Evolutionary conservation across 2,888 invertebrate species (phyloP).

Genomic region (Germaria angustata): DNA sequence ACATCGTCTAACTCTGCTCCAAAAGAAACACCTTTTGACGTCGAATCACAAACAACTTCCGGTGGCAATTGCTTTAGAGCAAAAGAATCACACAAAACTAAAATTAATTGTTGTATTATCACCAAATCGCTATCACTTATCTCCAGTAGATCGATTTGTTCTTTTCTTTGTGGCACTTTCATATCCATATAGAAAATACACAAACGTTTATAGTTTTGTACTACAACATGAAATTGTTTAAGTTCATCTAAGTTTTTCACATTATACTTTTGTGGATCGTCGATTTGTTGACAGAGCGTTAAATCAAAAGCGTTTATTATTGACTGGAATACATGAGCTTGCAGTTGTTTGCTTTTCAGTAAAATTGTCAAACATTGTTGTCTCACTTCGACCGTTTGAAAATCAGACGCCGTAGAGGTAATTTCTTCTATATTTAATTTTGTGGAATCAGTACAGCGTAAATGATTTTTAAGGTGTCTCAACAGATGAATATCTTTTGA

Average conservation of each 20-base stretch:
- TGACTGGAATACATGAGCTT: slow-evolving; percentile 83
- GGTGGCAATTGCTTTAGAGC: slow-evolving; percentile 36
- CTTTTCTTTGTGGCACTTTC: slow-evolving; percentile 68
- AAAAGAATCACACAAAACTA: slow-evolving; percentile 79
- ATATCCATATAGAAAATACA: slow-evolving; percentile 76
- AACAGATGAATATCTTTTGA: slow-evolving; percentile 93
- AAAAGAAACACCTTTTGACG: slow-evolving; percentile 81
- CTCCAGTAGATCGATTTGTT: slow-evolving; percentile 71
- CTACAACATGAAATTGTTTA: slow-evolving; percentile 75
- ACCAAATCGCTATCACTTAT: slow-evolving; percentile 80
- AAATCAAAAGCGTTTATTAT: slow-evolving; percentile 78
- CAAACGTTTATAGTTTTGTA: slow-evolving; percentile 74
- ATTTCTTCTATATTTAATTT: slow-evolving; percentile 72
- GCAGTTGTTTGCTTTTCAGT: slow-evolving; percentile 83
- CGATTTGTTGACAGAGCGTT: slow-evolving; percentile 45
- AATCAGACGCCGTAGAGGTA: slow-evolving; percentile 81
- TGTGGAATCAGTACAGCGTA: slow-evolving; percentile 82
- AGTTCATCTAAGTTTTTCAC: slow-evolving; percentile 65
- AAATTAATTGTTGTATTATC: slow-evolving; percentile 84
- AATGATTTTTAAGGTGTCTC: slow-evolving; percentile 85
- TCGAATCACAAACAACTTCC: neutral
- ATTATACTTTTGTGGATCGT: slow-evolving; percentile 71
- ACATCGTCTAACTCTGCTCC: slow-evolving; percentile 81
- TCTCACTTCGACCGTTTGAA: slow-evolving; percentile 87
- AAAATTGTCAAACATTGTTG: slow-evolving; percentile 87